Conservation (phyloP, 2,888 invertebrate genomes). For the Apeira syringaria region DNA sequence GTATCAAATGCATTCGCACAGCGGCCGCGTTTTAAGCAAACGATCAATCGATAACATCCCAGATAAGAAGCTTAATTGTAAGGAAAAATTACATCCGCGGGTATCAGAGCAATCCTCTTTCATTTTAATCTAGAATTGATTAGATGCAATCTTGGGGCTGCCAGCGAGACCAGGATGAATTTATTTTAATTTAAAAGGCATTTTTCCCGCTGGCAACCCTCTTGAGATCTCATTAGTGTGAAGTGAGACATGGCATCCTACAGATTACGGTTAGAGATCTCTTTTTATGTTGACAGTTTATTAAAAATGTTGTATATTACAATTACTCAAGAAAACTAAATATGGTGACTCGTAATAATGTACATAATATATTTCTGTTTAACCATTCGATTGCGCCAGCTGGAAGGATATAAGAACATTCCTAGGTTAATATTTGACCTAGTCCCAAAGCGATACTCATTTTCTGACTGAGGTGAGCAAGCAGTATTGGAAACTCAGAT, state of each 20-base stretch:
- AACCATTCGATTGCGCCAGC: no score
- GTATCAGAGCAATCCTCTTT: constrained; percentile 50
- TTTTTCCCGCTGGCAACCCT: constrained; percentile 52
- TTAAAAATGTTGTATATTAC: constrained; percentile 10
- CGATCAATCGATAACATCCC: constrained; percentile 7
- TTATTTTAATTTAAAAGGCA: constrained; percentile 65
- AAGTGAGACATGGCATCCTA: constrained; percentile 23
- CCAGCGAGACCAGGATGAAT: constrained; percentile 39
- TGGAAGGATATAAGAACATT: no score
- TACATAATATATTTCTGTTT: no score
- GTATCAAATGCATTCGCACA: no score
- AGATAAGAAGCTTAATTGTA: constrained; percentile 44
- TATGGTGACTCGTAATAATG: no score
- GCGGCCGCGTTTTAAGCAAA: no score
- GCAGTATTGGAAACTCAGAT: no score
- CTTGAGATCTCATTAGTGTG: constrained; percentile 64
- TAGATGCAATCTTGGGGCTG: constrained; percentile 43
- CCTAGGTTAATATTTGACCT: no score
- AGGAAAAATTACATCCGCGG: constrained; percentile 37
- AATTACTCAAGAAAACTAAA: no score
- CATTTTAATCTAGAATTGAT: constrained; percentile 65
- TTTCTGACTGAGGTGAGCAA: no score
- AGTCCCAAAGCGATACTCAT: no score
- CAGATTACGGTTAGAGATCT: constrained; percentile 17
- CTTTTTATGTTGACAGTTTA: constrained; percentile 17